phyloP scores from a whole-genome alignment of 2,888 invertebrate species.

The Spisula solida region DNA sequence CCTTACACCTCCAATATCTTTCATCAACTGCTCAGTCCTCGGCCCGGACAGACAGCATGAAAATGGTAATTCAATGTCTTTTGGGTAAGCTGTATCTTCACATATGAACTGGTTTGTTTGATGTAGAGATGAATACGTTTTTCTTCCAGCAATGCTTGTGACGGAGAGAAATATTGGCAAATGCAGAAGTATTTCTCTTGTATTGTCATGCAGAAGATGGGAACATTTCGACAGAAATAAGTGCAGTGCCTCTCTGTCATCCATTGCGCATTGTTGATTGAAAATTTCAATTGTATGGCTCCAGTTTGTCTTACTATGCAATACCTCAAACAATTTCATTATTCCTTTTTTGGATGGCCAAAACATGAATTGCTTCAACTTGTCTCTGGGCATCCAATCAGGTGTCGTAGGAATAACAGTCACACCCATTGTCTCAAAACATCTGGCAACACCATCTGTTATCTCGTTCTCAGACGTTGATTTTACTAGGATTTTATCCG shows the following conservation, averaged over 20 bases:
- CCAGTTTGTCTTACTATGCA: background rate
- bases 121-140: background rate
- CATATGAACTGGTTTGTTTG: background rate
- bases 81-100: conserved; percentile 3
- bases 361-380: background rate
- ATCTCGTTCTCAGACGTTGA: background rate
- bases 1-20: background rate
- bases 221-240: conserved; percentile 6
- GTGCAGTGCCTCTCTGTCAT: background rate
- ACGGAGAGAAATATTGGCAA: conserved; percentile 19
- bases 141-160: background rate
- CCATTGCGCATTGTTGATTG: background rate
- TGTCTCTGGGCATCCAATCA: background rate
- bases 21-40: background rate
- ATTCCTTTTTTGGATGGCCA: conserved; percentile 17
- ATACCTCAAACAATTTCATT: background rate
- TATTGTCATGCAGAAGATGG: background rate
- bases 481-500: conserved; percentile 12
- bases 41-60: background rate
- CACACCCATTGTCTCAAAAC: conserved; percentile 22
- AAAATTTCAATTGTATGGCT: background rate
- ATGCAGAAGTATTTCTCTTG: background rate
- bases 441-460: background rate
- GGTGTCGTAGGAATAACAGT: conserved; percentile 9
- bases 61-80: background rate